Evolutionary conservation across 2,888 invertebrate genomes (phyloP).

Genomic region (Cheilosia variabilis): DNA sequence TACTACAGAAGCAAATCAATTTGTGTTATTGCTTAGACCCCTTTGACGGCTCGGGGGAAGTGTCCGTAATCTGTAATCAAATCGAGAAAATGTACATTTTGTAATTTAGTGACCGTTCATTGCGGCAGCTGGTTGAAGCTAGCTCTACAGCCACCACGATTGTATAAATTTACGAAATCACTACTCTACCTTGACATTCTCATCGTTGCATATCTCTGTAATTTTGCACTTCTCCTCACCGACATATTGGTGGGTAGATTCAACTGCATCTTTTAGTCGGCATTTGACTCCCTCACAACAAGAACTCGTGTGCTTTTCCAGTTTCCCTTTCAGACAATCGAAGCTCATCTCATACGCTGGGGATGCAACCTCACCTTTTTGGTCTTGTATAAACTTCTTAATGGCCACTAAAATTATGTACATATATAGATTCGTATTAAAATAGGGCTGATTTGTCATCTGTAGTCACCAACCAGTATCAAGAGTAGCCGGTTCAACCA

Average conservation of each 20-base stretch:
- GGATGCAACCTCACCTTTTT: background rate
- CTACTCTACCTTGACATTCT: background rate
- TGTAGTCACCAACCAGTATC: constrained; percentile 9
- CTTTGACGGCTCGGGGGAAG: background rate
- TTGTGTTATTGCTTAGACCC: background rate
- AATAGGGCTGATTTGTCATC: background rate
- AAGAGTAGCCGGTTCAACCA: constrained; percentile 9
- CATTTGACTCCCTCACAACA: no score
- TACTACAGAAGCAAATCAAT: background rate
- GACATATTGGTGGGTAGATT: no score
- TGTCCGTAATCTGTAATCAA: background rate
- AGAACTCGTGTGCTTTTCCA: no score
- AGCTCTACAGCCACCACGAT: no score
- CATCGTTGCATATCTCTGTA: background rate
- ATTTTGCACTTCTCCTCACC: no score
- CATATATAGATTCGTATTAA: background rate
- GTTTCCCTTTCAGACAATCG: no score
- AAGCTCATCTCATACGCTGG: background rate
- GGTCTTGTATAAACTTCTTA: constrained; percentile 4
- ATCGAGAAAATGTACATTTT: background rate
- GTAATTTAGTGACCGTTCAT: no score
- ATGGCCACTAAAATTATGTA: constrained; percentile 6
- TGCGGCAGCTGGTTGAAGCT: no score
- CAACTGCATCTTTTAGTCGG: no score
- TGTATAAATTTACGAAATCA: background rate